A percentile compares a stretch with the other conserved stretches of the same genome.
These are phyloP conservation scores for Diploscapter pachys DNA, from an alignment of 1,140 invertebrate genomes.

Conservation along the genomic window DNA sequence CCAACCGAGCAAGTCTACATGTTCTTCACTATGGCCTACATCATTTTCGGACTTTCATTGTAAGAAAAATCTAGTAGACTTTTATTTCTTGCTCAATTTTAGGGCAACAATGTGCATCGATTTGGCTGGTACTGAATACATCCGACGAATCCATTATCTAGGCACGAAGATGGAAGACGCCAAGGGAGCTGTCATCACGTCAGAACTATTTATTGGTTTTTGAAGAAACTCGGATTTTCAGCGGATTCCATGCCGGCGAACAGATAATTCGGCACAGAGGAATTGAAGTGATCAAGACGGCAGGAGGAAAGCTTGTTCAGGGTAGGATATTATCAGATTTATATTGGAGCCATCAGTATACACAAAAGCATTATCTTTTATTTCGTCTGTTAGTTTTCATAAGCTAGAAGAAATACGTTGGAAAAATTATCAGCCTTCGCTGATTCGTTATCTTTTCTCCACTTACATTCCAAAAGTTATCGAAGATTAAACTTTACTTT, in stretches of 20 bases:
- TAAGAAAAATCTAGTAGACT: slow-evolving; percentile 25
- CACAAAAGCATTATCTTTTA: no score
- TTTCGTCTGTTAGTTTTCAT: no score
- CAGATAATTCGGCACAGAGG: slow-evolving; percentile 50
- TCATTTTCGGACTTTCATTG: slow-evolving; percentile 58
- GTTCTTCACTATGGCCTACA: slow-evolving; percentile 58
- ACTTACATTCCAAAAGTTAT: no score
- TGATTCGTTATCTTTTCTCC: no score
- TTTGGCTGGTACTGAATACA: slow-evolving; percentile 56
- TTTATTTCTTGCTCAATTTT: slow-evolving; percentile 23
- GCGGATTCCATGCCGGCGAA: slow-evolving; percentile 42
- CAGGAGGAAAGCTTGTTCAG: slow-evolving; percentile 54
- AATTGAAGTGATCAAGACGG: slow-evolving; percentile 56
- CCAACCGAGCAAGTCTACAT: slow-evolving; percentile 57
- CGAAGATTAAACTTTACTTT: no score
- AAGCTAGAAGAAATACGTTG: no score
- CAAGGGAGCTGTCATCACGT: slow-evolving; percentile 54
- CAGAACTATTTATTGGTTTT: background rate
- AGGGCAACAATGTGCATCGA: slow-evolving; percentile 59
- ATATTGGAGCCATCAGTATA: background rate
- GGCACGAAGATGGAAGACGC: slow-evolving; percentile 59
- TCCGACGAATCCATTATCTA: slow-evolving; percentile 55
- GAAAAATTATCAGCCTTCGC: no score
- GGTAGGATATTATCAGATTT: slow-evolving; percentile 1
- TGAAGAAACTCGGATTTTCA: slow-evolving; percentile 23